These are phyloP conservation scores for Stigmatopora argus DNA, from an alignment of 2,113 vertebrate genomes.

Conservation along the genomic window DNA sequence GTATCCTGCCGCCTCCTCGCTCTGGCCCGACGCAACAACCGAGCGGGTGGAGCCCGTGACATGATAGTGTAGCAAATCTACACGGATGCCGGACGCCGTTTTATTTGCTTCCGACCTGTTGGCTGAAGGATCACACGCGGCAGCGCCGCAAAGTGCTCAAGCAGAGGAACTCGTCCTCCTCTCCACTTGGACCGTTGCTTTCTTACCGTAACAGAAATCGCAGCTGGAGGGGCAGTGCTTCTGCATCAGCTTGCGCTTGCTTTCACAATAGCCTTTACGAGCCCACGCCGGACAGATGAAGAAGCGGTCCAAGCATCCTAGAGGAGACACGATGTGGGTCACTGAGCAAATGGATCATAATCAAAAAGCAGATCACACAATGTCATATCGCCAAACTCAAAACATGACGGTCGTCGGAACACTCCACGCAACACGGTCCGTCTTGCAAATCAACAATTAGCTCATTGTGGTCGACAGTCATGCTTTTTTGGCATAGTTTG, in stretches of 20 bases:
- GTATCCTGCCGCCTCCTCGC: conserved; percentile 54
- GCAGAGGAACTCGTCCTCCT: conserved; percentile 32
- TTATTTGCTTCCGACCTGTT: conserved; percentile 49
- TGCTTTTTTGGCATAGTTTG: background rate
- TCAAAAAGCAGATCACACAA: background rate
- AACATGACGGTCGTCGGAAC: background rate
- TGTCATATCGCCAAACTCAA: background rate
- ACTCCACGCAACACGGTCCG: background rate
- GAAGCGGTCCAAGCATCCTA: conserved; percentile 89
- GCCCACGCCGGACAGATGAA: conserved; percentile 84
- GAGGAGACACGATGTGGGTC: conserved; percentile 33
- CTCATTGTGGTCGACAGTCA: background rate
- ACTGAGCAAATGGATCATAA: conserved; percentile 2
- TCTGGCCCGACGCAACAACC: conserved; percentile 45
- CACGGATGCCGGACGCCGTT: conserved; percentile 13
- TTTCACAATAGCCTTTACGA: conserved; percentile 81
- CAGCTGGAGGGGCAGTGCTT: conserved; percentile 91
- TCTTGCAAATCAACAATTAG: background rate
- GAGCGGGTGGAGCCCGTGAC: conserved; percentile 26
- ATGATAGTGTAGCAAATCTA: conserved; percentile 1
- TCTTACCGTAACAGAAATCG: conserved; percentile 92
- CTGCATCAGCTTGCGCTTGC: conserved; percentile 82
- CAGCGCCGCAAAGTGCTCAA: conserved; percentile 34
- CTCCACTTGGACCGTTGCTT: conserved; percentile 20
- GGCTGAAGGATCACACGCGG: conserved; percentile 49